Base-by-base conservation (phyloP, 2,113 vertebrate species). In the Oryzias melastigma region DNA sequence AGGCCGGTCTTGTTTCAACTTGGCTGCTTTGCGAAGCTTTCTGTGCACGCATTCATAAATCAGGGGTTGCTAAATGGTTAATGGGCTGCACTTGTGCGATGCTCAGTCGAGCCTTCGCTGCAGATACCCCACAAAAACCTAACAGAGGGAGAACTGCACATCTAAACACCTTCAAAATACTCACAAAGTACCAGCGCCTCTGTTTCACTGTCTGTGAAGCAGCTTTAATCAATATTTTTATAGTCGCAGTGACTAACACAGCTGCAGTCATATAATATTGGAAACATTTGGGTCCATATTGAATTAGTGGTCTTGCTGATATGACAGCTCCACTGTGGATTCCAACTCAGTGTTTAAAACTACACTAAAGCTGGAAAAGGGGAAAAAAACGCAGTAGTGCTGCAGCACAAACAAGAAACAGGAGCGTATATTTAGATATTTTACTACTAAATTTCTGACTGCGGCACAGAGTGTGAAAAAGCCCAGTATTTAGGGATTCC, bases 11-110 rank as follows among this genome's bases (percentile, higher is more conserved):
- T n/a, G 29, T 40, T 53, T 60, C 52, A 7, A 8, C 45, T 8
- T 0, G 18, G 22, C 20, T 16, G 40, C 52, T 58, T 35, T 49
- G 7, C 27, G 52, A 63, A 27, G 59, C 60, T 42, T 56, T 51
- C 44, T 57, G 58, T 56, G 52, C 17, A 44, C 5, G 7, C 43
- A 44, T 62, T 22, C 19, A 57, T 41, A 51, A 61, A 55, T 40
- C 41, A 60, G 49, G 42, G 16, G 52, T 24, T 1, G 5, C 5
- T 50, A 20, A 55, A 66, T 27, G 55, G 47, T 43, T 58, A 59
- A 65, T 62, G 45, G 24, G 10, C 50, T 73, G 19, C 41, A 41
- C 25, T 68, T 10, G 7, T 8, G 18, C 4, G 6, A 18, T 41
- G 6, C 18, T 22, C 18, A 3, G 16, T 47, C 1, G 24, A 51